A percentile compares a stretch with the other conserved stretches of the same genome.
phyloP scores from a whole-genome alignment of 2,113 vertebrate genomes.

The Oncorhynchus kisutch region DNA sequence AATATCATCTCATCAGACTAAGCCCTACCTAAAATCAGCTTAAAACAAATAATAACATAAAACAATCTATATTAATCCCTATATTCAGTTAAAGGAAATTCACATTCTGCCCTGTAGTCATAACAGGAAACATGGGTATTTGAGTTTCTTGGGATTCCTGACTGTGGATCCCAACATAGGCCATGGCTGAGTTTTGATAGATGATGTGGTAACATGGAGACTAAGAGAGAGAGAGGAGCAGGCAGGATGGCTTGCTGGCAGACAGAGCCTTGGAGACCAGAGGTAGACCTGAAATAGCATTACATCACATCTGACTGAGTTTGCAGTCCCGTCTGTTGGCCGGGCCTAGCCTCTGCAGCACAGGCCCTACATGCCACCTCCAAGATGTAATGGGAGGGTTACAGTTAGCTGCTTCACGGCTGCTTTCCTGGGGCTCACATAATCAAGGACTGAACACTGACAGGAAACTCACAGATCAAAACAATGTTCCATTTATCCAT shows the following conservation, averaged over 20 bases:
- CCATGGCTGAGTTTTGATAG: constrained; percentile 42
- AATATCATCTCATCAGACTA: constrained; percentile 24
- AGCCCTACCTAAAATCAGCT: constrained; percentile 17
- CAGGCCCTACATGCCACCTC: constrained; percentile 16
- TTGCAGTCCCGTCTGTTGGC: constrained; percentile 34
- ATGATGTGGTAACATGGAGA: constrained; percentile 55
- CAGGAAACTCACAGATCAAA: constrained; percentile 15
- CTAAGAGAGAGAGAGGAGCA: constrained; percentile 33
- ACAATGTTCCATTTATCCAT: constrained; percentile 1
- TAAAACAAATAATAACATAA: constrained; percentile 15
- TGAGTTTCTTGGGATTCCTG: constrained; percentile 43
- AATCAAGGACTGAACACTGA: constrained; percentile 13
- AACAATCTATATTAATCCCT: background rate
- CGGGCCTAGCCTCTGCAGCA: constrained; percentile 32
- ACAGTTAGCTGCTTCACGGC: constrained; percentile 18
- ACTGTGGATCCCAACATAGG: constrained; percentile 26
- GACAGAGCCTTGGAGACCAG: constrained; percentile 48
- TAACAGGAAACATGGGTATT: constrained; percentile 4
- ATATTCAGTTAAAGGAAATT: constrained; percentile 11
- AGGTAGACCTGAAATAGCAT: constrained; percentile 68
- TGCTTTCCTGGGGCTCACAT: constrained; percentile 25
- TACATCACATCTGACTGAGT: constrained; percentile 65
- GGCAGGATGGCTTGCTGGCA: constrained; percentile 49
- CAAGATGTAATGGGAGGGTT: constrained; percentile 45
- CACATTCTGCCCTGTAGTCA: background rate